Conservation (phyloP, 2,888 invertebrate genomes). For the Macropis europaea region DNA sequence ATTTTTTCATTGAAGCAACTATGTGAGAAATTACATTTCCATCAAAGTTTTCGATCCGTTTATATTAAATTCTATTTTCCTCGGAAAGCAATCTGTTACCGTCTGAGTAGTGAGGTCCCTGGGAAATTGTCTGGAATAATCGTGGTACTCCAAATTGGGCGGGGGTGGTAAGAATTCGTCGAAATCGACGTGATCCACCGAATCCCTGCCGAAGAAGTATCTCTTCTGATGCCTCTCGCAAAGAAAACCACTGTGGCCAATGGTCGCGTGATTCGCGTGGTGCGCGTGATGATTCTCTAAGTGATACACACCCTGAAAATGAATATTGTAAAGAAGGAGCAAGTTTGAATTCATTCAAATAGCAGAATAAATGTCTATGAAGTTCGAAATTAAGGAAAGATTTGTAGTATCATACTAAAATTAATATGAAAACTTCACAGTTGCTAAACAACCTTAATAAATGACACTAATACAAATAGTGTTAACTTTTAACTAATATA, state of each 20-base stretch:
- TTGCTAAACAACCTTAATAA: too few relatives aligned
- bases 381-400: too few relatives aligned
- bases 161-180: conserved; percentile 86
- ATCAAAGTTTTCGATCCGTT: not conserved
- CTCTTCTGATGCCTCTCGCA: conserved; percentile 82
- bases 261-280: conserved; percentile 61
- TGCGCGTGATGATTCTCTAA: conserved; percentile 72
- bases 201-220: conserved; percentile 85
- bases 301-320: conserved; percentile 70
- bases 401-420: too few relatives aligned
- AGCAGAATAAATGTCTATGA: too few relatives aligned
- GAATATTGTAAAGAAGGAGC: not conserved
- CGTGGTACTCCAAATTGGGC: conserved; percentile 82
- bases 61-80: not conserved
- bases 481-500: too few relatives aligned
- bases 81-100: conserved; percentile 70
- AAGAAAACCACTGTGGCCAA: conserved; percentile 70
- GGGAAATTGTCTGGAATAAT: conserved; percentile 78
- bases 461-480: too few relatives aligned
- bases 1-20: too few relatives aligned
- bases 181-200: conserved; percentile 82
- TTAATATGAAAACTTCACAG: too few relatives aligned
- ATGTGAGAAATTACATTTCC: too few relatives aligned
- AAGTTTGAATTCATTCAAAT: not conserved
- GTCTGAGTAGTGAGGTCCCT: conserved; percentile 87